Base-by-base conservation (phyloP, 1,140 invertebrate species). In the Schlechtendalia chinensis region DNA sequence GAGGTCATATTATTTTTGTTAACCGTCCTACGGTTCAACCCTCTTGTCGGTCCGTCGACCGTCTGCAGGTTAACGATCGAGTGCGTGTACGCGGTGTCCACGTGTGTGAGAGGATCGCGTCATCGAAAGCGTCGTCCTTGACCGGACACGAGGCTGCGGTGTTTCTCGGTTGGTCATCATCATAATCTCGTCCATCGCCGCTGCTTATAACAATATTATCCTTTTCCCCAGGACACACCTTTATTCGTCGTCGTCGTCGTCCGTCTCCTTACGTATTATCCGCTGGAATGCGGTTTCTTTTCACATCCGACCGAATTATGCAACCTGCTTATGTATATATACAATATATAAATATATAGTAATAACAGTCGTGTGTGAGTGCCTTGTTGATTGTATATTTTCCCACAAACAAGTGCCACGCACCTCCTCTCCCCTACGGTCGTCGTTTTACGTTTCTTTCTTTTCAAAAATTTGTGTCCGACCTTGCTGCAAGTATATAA, bases 131-230 rank as follows among this genome's bases (percentile, higher is more conserved):
- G 72, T 72, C 32, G 75, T 79, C 75, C 75, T 79, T 79, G 75
- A 79, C 75, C 75, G 75, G 75, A 59, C 58, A 63, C 75, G 45
- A 79, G 75, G 75, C 75, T 79, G 58, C 58, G 22, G 32, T 39
- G 32, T n/a, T 79, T 47, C 58, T 61, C 16, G 17, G 6, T 19
- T 47, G 56, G 22, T 47, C 16, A 50, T 59, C 58, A 14, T 56
- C 39, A 6, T 22, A n/a, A n/a, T n/a, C n/a, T 11, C 65, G 32
- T 39, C 32, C 32, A 39, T 39, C 3, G 32, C 8, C 39, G 19
- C 19, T n/a, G 32, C 54, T 8, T 8, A 56, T 16, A 69, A 39
- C 47, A 24, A 8, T 17, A 24, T 12, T 59, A 24, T 75, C 54
- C 54, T 58, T 39, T 75, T 58, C 29, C 72, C 22, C 29, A 27